Evolutionary conservation across 2,888 invertebrate genomes (phyloP).

Genomic region (Drosophila melanosoma): DNA sequence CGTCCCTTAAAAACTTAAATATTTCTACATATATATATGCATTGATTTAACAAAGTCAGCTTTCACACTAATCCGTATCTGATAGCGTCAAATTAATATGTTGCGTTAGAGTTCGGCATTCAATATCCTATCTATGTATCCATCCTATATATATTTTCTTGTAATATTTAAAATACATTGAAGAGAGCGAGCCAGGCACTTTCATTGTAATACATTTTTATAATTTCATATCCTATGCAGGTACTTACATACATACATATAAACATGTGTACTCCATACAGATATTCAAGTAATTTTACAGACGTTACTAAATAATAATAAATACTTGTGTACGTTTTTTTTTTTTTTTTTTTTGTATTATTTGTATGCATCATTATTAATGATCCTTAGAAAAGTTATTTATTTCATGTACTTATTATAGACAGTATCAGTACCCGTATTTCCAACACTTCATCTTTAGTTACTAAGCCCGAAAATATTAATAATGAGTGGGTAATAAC

Average conservation of each 20-base stretch:
- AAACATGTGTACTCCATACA: conserved; percentile 11
- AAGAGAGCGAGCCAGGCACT: conserved; percentile 5
- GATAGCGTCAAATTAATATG: conserved; percentile 11
- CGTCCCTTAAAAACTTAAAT: conserved; percentile 4
- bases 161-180: conserved; percentile 10
- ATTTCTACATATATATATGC: background rate
- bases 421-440: conserved; percentile 16
- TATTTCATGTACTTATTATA: conserved; percentile 7
- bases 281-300: conserved; percentile 4
- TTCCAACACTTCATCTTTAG: conserved; percentile 11
- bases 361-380: conserved; percentile 19
- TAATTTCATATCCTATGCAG: conserved; percentile 13
- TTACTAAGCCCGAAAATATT: conserved; percentile 9
- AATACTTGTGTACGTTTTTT: conserved; percentile 5
- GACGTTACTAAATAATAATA: conserved; percentile 3
- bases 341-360: conserved; percentile 10
- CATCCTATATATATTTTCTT: background rate
- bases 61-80: conserved; percentile 24
- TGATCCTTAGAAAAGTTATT: conserved; percentile 6
- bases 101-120: conserved; percentile 30
- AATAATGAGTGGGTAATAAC: conserved; percentile 9
- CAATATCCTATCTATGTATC: conserved; percentile 4
- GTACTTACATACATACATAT: conserved; percentile 20
- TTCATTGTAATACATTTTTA: background rate
- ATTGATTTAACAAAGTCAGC: conserved; percentile 20